phyloP scores from a whole-genome alignment of 2,888 invertebrate species.

The Cantharis flavilabris region DNA sequence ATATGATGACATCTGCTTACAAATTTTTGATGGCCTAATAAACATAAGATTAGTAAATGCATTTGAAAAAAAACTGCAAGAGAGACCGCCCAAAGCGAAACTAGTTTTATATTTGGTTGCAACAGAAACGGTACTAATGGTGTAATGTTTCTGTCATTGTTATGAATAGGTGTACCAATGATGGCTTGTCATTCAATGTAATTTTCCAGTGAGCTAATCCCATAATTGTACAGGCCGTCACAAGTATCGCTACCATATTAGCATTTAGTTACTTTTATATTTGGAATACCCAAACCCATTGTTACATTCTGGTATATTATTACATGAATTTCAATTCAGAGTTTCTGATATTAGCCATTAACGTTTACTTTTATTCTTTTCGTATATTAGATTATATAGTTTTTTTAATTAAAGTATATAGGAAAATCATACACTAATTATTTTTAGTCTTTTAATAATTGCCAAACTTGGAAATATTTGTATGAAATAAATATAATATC shows the following conservation, averaged over 20 bases:
- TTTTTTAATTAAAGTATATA: not conserved
- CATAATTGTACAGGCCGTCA: constrained; percentile 28
- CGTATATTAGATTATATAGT: not conserved
- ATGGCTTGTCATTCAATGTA: constrained; percentile 30
- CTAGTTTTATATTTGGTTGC: constrained; percentile 24
- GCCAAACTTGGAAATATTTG: no score
- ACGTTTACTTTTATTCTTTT: not conserved
- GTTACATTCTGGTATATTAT: constrained; percentile 2
- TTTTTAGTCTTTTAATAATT: not conserved
- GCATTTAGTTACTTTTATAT: constrained; percentile 16
- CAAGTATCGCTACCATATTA: constrained; percentile 26
- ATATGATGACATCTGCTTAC: not conserved
- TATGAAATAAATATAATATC: no score
- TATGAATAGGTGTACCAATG: constrained; percentile 18
- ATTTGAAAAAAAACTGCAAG: constrained; percentile 1
- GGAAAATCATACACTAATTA: not conserved
- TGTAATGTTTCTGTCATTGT: constrained; percentile 29
- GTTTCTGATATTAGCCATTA: not conserved
- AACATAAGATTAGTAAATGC: not conserved
- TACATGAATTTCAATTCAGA: not conserved
- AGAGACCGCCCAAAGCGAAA: constrained; percentile 25
- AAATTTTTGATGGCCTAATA: not conserved
- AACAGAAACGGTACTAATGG: constrained; percentile 22
- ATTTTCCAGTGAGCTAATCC: constrained; percentile 30
- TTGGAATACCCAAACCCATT: not conserved